Evolutionary conservation across 1,140 invertebrate species (phyloP).

Genomic region (Spodoptera litura): DNA sequence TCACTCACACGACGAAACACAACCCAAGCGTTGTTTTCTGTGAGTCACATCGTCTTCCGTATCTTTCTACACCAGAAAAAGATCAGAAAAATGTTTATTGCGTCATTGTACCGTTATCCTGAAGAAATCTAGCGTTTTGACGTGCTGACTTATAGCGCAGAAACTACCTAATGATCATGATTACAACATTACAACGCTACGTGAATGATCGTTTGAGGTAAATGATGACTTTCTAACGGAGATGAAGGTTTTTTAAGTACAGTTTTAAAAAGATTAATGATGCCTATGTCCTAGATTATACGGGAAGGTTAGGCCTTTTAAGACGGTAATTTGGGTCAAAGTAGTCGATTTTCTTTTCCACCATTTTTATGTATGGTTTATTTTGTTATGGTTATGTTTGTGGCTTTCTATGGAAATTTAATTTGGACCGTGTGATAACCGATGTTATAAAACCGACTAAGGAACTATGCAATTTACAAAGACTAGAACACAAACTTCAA

Average conservation of each 20-base stretch:
- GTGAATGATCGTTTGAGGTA: neutral
- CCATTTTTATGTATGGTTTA: neutral
- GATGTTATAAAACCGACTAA: no score
- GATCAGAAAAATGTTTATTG: no score
- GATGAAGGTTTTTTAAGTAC: neutral
- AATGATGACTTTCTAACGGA: neutral
- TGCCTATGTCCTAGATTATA: slow-evolving; percentile 4
- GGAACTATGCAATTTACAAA: no score
- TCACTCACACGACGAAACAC: no score
- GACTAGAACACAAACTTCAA: no score
- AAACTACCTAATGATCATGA: slow-evolving; percentile 1
- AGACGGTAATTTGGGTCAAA: neutral
- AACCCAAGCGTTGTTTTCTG: no score
- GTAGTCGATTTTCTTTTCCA: neutral
- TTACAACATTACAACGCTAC: neutral
- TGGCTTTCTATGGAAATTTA: no score
- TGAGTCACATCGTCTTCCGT: no score
- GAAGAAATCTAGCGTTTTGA: neutral
- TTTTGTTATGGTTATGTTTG: neutral
- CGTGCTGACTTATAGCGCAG: neutral
- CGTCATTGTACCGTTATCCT: no score
- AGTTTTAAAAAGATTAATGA: slow-evolving; percentile 22
- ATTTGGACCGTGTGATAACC: no score
- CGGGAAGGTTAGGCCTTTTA: neutral
- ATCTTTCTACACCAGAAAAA: no score